A percentile compares a stretch with the other conserved stretches of the same genome.
These are phyloP conservation scores for Phalacrocorax pelagicus DNA, from an alignment of 2,113 vertebrate genomes.

Conservation along the genomic window DNA sequence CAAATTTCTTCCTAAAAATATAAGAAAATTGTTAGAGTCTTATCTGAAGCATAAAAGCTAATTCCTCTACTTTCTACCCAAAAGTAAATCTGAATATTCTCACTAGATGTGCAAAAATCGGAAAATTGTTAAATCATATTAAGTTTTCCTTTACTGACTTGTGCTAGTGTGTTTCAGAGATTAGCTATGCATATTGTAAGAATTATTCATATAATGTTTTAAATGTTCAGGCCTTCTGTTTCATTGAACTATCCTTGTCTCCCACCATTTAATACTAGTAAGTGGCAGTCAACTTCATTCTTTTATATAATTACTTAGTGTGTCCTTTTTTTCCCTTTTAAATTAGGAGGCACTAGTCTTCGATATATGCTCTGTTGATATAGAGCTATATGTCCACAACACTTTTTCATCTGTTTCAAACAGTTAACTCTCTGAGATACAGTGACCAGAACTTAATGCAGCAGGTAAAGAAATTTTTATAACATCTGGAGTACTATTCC, in stretches of 20 bases:
- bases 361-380: background rate
- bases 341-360: background rate
- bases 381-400: background rate
- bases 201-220: background rate
- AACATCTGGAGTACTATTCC: background rate
- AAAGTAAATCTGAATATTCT: background rate
- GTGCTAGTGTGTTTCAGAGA: background rate
- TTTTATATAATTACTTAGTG: background rate
- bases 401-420: background rate
- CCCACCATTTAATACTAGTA: background rate
- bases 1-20: background rate
- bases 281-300: background rate
- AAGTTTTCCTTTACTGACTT: background rate
- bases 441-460: background rate
- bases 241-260: background rate
- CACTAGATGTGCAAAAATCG: background rate
- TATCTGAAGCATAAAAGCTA: background rate
- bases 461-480: background rate
- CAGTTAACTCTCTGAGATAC: background rate
- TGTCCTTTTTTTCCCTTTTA: background rate
- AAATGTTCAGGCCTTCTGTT: background rate
- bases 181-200: background rate
- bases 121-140: background rate
- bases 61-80: background rate
- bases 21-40: background rate